Base-by-base conservation (phyloP, 30 jellyfish, hydroid and myxozoan species). In the Haliclystus octoradiatus region DNA sequence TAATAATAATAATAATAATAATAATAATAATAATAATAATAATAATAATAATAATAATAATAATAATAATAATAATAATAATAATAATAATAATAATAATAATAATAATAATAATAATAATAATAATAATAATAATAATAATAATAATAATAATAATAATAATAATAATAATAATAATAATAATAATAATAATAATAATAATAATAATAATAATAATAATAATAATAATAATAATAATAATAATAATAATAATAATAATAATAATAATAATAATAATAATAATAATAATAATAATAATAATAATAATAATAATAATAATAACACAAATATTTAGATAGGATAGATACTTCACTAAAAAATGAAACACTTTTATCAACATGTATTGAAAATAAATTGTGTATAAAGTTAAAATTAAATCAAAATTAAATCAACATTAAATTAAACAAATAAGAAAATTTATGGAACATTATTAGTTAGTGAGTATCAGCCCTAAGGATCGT, bases 241-340 rank as follows among this genome's bases (percentile, higher is more conserved):
- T 60, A 60, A 27, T 60, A 60, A 27, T 60, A 60, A 27, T 60
- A 60, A 27, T 60, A 60, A 27, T 60, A 60, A 27, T 60, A 60
- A 25, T 60, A 60, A 27, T 60, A 60, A 27, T 60, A 60, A 27
- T 60, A 60, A 27, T 60, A 60, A 27, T 60, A 60, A 27, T 60
- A 60, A 27, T 60, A 60, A 27, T 25, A 60, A 27, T 60, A 60
- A 27, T 60, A 60, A 27, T 60, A 60, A 27, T 60, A 60, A 27
- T 60, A 60, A 27, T 26, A 60, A 27, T 26, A 60, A 27, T 9
- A 60, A 27, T 60, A 60, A 27, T 26, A 60, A 27, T 26, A 60
- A n/a, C n/a, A n/a, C n/a, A n/a, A n/a, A n/a, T n/a, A n/a, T n/a
- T n/a, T n/a, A n/a, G n/a, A n/a, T n/a, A 27, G 13, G 49, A n/a